phyloP scores from a whole-genome alignment of 2,797 vertebrate species.

The Xiphophorus birchmanni region DNA sequence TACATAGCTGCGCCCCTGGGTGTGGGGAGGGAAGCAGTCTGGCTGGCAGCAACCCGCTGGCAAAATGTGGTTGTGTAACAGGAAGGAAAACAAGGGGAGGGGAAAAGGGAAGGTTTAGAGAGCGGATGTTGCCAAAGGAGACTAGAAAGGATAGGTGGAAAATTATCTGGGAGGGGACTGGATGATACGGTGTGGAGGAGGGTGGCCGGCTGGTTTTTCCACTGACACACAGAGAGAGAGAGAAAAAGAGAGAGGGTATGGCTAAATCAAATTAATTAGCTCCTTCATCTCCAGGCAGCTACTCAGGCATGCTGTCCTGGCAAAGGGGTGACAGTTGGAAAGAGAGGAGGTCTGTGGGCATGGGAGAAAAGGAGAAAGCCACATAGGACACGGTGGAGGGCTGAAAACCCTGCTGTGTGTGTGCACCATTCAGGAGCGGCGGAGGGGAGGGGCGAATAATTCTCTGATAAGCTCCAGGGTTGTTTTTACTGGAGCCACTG shows the following conservation, averaged over 20 bases:
- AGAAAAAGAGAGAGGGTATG: slow-evolving; percentile 70
- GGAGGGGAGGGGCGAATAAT: slow-evolving; percentile 70
- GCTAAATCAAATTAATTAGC: slow-evolving; percentile 89
- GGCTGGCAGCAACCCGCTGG: slow-evolving; percentile 27
- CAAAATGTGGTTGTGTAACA: slow-evolving; percentile 42
- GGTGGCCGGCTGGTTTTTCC: slow-evolving; percentile 78
- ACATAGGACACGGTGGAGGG: slow-evolving; percentile 70
- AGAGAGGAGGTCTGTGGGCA: slow-evolving; percentile 55
- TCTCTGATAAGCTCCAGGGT: slow-evolving; percentile 79
- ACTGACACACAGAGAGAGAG: slow-evolving; percentile 77
- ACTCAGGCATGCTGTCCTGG: slow-evolving; percentile 81
- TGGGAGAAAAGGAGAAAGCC: slow-evolving; percentile 63
- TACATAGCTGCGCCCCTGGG: too few species aligned
- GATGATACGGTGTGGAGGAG: slow-evolving; percentile 65
- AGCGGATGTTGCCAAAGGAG: slow-evolving; percentile 67
- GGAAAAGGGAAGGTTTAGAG: slow-evolving; percentile 42
- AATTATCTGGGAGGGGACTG: slow-evolving; percentile 82
- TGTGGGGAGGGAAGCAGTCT: slow-evolving; percentile 18
- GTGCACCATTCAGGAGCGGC: slow-evolving; percentile 72
- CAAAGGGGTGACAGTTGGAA: slow-evolving; percentile 53
- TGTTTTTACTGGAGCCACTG: slow-evolving; percentile 75
- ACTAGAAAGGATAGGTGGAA: slow-evolving; percentile 84
- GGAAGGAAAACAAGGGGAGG: slow-evolving; percentile 25
- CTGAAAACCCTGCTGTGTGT: slow-evolving; percentile 77
- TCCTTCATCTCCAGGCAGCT: slow-evolving; percentile 86